These are phyloP conservation scores for Atlantisia rogersi DNA, from an alignment of 2,113 vertebrate species.

Conservation along the genomic window DNA sequence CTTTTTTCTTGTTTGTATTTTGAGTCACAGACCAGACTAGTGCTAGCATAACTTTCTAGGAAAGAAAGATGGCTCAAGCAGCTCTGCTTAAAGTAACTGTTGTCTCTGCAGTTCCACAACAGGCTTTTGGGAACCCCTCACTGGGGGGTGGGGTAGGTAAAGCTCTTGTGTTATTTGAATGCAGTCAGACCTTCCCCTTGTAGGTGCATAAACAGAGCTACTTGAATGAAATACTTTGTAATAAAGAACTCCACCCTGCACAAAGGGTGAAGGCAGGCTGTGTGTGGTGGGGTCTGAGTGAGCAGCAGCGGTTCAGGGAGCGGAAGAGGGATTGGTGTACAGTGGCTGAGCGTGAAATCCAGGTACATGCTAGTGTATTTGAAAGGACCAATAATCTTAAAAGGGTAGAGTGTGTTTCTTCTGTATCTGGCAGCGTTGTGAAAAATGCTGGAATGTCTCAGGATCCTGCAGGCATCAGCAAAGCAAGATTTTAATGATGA, in stretches of 20 bases:
- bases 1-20: neutral
- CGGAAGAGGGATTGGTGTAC: neutral
- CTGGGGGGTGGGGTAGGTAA: neutral
- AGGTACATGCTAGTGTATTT: neutral
- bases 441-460: neutral
- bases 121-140: neutral
- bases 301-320: neutral
- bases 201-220: neutral
- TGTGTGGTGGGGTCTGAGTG: neutral
- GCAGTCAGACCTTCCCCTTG: neutral
- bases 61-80: neutral
- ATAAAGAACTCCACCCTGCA: rapidly evolving
- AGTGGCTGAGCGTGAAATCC: neutral
- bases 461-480: neutral
- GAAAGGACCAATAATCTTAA: neutral
- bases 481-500: neutral
- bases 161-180: neutral
- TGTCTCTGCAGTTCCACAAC: neutral
- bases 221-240: neutral
- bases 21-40: neutral
- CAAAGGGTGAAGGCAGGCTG: too few relatives aligned
- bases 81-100: neutral
- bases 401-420: neutral
- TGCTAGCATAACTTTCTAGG: neutral
- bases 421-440: neutral